Evolutionary conservation across 2,797 vertebrate species (phyloP), one percentile per base, ranked within the genome.

Genomic region (Graptemys geographica): DNA sequence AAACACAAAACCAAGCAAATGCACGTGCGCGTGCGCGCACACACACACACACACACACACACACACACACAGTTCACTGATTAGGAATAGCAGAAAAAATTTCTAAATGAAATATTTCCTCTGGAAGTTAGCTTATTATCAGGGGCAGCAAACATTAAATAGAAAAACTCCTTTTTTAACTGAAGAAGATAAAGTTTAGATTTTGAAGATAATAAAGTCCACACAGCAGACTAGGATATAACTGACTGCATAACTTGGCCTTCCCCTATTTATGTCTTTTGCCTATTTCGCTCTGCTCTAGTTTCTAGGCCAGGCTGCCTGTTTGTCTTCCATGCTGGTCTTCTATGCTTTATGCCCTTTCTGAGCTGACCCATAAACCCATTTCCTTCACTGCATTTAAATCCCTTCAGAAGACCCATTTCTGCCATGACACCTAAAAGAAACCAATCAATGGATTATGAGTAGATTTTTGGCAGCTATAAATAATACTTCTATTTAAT

Each of bases 21-120:
- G n/a, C 16, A 21, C 9, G 3, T 3, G 18, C 16, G 1, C 8
- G 0, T 1, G 41, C 41, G 41, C 41, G 41, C 21, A 12, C 27
- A 1, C 41, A 65, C 53, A n/a, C 33, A 65, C 31, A 62, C 51
- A 79, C 16, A 15, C 16, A 37, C 33, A 5, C 33, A 16, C 51
- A 74, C 21, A 12, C 27, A 1, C 41, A 62, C 53, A 33, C 41
- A 49, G 23, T 78, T 41, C 1, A 4, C 7, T 69, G 41, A 51
- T 23, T 74, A 19, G 79, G 13, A 90, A 65, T 2, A 74, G 28
- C 47, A 2, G 47, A 86, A 90, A 72, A 90, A 25, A 69, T 37
- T 76, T 28, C 25, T 47, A 76, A 76, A 6, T 11, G 25, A 87
- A 90, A 51, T 5, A 33, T 10, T 33, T 62, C 10, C 53, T 21